Percentiles rank a stretch among this genome's conserved stretches.
Evolutionary conservation across 2,888 invertebrate species (phyloP).

Genomic region (Thyatira batis): DNA sequence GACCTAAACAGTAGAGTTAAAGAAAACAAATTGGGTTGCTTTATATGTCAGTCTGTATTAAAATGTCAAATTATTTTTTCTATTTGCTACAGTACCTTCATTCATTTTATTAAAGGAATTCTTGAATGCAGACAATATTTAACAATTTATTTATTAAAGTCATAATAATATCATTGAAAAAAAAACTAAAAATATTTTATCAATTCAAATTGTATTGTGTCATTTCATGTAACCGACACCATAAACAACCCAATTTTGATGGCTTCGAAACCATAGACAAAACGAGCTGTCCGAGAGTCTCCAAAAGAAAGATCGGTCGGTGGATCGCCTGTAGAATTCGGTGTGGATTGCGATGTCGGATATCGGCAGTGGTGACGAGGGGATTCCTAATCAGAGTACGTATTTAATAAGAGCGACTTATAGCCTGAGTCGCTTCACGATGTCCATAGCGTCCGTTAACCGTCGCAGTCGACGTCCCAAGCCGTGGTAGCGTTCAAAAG

Average conservation of each 20-base stretch:
- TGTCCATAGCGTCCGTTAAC: constrained; percentile 52
- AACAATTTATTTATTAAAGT: too few relatives aligned
- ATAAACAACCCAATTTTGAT: constrained; percentile 63
- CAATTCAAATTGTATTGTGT: background rate
- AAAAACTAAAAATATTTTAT: background rate
- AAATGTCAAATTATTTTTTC: background rate
- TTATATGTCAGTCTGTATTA: constrained; percentile 14
- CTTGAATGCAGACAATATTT: too few relatives aligned
- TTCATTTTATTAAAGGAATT: too few relatives aligned
- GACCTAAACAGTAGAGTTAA: constrained; percentile 25
- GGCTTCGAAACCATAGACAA: constrained; percentile 72
- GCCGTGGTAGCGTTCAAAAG: constrained; percentile 67
- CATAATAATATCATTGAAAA: background rate
- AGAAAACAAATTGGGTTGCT: constrained; percentile 33
- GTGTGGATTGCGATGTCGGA: constrained; percentile 87
- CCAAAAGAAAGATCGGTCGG: constrained; percentile 77
- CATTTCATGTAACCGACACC: constrained; percentile 13
- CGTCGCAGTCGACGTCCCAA: constrained; percentile 50
- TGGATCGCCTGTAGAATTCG: constrained; percentile 78
- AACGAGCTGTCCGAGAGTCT: constrained; percentile 61
- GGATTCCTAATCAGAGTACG: constrained; percentile 90
- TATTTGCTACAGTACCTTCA: background rate
- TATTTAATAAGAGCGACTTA: constrained; percentile 68
- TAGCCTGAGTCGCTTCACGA: constrained; percentile 37
- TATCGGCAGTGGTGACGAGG: constrained; percentile 91